These are phyloP conservation scores for Boloria selene DNA, from an alignment of 2,888 invertebrate species.

Conservation along the genomic window DNA sequence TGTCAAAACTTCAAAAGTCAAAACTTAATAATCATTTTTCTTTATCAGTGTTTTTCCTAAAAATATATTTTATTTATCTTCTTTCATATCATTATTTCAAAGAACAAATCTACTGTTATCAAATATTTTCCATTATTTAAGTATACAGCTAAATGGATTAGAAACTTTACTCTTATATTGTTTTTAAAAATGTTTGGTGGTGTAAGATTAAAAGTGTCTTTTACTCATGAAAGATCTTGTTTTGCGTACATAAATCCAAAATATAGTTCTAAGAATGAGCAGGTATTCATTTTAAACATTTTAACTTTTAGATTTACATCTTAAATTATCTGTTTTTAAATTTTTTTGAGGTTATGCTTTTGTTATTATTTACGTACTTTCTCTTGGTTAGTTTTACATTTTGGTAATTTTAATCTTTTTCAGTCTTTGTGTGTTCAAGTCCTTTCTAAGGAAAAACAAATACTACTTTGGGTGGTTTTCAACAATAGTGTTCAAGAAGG, in stretches of 20 bases:
- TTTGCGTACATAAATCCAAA: constrained; percentile 75
- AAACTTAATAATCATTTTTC: constrained; percentile 18
- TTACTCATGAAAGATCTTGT: constrained; percentile 70
- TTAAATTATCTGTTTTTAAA: constrained; percentile 44
- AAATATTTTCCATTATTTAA: neutral
- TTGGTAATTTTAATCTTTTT: constrained; percentile 27
- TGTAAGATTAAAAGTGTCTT: constrained; percentile 63
- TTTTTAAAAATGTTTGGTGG: constrained; percentile 64
- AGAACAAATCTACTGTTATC: no score
- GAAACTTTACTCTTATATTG: neutral
- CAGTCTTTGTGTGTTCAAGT: constrained; percentile 79
- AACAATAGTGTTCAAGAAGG: constrained; percentile 70
- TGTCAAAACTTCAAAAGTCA: constrained; percentile 7
- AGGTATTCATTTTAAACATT: constrained; percentile 50
- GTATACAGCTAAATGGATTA: neutral
- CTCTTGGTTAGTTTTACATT: neutral
- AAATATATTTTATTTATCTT: neutral
- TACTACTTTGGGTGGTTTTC: constrained; percentile 71
- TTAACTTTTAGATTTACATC: constrained; percentile 17
- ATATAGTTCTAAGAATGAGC: constrained; percentile 70
- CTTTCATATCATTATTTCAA: neutral
- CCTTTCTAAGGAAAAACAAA: constrained; percentile 63
- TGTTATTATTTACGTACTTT: constrained; percentile 14
- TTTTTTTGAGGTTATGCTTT: constrained; percentile 25
- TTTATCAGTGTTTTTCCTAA: constrained; percentile 8